Conservation (phyloP, 1,140 invertebrate genomes). For the Stegodyphus mimosarum region DNA sequence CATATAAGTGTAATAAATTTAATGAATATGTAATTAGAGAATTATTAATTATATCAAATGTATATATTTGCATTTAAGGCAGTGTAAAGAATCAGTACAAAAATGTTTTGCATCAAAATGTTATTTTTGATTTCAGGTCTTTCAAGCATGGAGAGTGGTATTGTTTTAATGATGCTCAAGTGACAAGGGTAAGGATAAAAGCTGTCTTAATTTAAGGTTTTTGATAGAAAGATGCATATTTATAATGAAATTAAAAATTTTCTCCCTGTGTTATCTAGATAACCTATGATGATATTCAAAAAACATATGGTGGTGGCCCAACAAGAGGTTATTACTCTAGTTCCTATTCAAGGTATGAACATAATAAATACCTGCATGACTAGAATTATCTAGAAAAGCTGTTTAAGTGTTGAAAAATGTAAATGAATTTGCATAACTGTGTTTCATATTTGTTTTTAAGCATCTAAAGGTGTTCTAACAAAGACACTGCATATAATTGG, state of each 20-base stretch:
- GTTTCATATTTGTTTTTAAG: too few relatives aligned
- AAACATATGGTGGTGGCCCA: conserved; percentile 84
- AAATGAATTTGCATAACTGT: too few relatives aligned
- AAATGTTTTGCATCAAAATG: background rate
- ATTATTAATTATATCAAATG: too few relatives aligned
- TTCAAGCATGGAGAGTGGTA: conserved; percentile 73
- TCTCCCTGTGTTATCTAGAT: conserved; percentile 71
- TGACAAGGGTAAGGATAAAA: conserved; percentile 66
- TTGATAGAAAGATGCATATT: too few relatives aligned
- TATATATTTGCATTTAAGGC: too few relatives aligned
- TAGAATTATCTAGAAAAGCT: background rate
- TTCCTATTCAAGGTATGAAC: conserved; percentile 71
- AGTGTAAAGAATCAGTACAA: background rate
- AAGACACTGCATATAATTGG: too few relatives aligned
- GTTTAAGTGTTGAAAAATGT: background rate
- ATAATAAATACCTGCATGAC: background rate
- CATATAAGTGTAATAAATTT: too few relatives aligned
- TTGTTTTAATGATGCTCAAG: conserved; percentile 74
- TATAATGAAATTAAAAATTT: too few relatives aligned
- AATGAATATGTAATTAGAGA: too few relatives aligned
- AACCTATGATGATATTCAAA: conserved; percentile 83
- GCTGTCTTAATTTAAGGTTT: conserved; percentile 19
- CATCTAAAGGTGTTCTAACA: too few relatives aligned
- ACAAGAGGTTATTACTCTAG: conserved; percentile 79
- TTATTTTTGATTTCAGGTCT: conserved; percentile 67